Conservation (phyloP, 2,888 invertebrate species). For the Epicampocera succincta region DNA sequence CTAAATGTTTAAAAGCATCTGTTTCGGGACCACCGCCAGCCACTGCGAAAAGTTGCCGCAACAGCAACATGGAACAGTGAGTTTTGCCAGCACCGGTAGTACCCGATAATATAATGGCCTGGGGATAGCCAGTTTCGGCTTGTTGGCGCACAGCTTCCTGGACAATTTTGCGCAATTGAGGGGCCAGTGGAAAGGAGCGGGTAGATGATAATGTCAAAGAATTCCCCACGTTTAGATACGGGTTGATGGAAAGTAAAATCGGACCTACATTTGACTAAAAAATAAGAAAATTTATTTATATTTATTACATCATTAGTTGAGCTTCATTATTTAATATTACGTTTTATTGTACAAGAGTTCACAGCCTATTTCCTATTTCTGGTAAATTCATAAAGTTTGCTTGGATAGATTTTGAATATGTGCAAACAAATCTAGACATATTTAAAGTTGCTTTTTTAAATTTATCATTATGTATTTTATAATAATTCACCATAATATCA, state of each 20-base stretch:
- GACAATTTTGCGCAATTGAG: conserved; percentile 93
- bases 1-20: conserved; percentile 97
- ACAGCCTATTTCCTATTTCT: too few relatives aligned
- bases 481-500: too few relatives aligned
- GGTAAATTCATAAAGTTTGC: too few relatives aligned
- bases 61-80: conserved; percentile 93
- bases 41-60: conserved; percentile 95
- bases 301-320: too few relatives aligned
- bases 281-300: not conserved
- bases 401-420: too few relatives aligned
- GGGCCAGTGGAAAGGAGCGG: conserved; percentile 87
- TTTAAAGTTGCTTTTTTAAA: too few relatives aligned
- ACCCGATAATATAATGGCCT: conserved; percentile 96
- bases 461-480: too few relatives aligned
- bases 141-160: conserved; percentile 96
- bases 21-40: conserved; percentile 97
- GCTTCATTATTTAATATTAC: too few relatives aligned
- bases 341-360: too few relatives aligned
- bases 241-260: conserved; percentile 93
- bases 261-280: conserved; percentile 96
- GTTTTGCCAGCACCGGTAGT: conserved; percentile 97
- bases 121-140: conserved; percentile 96
- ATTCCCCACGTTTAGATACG: conserved; percentile 93
- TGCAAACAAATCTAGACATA: too few relatives aligned
- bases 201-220: conserved; percentile 92